Evolutionary conservation across 2,113 vertebrate species (phyloP).

Genomic region (Hippocampus guttulatus): DNA sequence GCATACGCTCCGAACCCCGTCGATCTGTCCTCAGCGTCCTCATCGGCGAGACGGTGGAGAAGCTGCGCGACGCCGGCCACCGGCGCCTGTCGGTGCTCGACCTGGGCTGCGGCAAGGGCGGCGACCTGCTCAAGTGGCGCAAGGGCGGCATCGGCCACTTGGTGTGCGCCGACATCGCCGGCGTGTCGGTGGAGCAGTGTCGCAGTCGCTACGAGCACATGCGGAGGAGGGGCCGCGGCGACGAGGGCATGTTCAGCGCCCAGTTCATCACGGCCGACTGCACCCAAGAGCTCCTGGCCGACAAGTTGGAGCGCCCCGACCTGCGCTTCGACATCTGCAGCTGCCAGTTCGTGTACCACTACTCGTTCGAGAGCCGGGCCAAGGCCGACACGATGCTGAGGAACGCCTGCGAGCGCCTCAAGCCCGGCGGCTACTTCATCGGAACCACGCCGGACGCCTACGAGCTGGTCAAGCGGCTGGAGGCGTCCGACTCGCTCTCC

Average conservation of each 20-base stretch:
- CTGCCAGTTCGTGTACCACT: slow-evolving; percentile 97
- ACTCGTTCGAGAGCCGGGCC: slow-evolving; percentile 88
- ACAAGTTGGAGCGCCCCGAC: slow-evolving; percentile 76
- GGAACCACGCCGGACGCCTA: slow-evolving; percentile 96
- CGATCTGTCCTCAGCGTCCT: slow-evolving; percentile 4
- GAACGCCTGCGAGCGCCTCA: slow-evolving; percentile 89
- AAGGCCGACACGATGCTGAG: slow-evolving; percentile 93
- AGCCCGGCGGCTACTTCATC: slow-evolving; percentile 92
- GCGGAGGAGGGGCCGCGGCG: slow-evolving; percentile 75
- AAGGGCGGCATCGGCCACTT: slow-evolving; percentile 86
- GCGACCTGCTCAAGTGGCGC: slow-evolving; percentile 94
- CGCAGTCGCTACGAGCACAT: slow-evolving; percentile 86
- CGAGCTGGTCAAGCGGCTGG: slow-evolving; percentile 89
- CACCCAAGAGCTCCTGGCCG: slow-evolving; percentile 82
- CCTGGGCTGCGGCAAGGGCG: slow-evolving; percentile 96
- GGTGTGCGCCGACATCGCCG: slow-evolving; percentile 96
- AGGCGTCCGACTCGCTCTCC: slow-evolving; percentile 82
- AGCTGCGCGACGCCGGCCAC: slow-evolving; percentile 63
- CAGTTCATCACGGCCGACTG: slow-evolving; percentile 93
- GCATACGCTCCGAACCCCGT: no score
- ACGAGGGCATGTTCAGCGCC: slow-evolving; percentile 81
- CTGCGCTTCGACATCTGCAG: slow-evolving; percentile 88
- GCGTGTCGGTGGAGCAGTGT: slow-evolving; percentile 90
- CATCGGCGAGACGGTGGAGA: slow-evolving; percentile 87
- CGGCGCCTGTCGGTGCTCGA: slow-evolving; percentile 82